A percentile compares a stretch with the other conserved stretches of the same genome.
Conservation (phyloP, 2,888 invertebrate genomes). For the Drosophila neotestacea region DNA sequence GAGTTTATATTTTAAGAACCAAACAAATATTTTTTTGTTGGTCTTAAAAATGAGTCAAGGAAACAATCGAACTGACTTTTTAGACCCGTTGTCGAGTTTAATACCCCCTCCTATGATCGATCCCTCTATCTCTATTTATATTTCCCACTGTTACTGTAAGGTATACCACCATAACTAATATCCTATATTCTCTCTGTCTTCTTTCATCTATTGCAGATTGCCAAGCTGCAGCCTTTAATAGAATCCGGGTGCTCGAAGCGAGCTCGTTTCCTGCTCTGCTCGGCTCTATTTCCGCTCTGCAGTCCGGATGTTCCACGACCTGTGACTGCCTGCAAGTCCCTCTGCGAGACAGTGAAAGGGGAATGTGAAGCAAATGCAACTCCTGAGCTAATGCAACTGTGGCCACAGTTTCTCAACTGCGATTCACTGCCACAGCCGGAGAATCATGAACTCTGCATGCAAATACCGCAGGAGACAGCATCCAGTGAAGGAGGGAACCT, state of each 20-base stretch:
- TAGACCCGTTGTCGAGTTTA: no score
- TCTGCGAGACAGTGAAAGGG: constrained; percentile 91
- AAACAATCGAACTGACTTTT: no score
- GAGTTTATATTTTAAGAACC: no score
- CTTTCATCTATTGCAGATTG: constrained; percentile 87
- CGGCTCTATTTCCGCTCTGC: constrained; percentile 96
- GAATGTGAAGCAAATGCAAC: constrained; percentile 87
- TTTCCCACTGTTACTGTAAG: not conserved
- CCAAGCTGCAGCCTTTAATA: constrained; percentile 90
- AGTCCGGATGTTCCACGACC: constrained; percentile 94
- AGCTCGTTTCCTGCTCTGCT: constrained; percentile 94
- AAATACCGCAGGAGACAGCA: constrained; percentile 85
- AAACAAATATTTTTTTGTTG: no score
- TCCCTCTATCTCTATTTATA: not conserved
- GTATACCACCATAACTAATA: not conserved
- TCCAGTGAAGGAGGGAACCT: constrained; percentile 3
- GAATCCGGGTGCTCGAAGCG: constrained; percentile 92
- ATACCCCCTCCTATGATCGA: no score
- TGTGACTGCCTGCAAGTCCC: constrained; percentile 93
- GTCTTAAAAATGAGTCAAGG: no score
- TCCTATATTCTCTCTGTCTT: constrained; percentile 58
- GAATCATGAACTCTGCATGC: constrained; percentile 91
- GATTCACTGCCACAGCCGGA: constrained; percentile 91
- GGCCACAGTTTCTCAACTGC: constrained; percentile 92
- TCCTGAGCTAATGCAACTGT: constrained; percentile 89